Conservation (phyloP, 2,113 vertebrate genomes). For the Sceloporus undulatus region DNA sequence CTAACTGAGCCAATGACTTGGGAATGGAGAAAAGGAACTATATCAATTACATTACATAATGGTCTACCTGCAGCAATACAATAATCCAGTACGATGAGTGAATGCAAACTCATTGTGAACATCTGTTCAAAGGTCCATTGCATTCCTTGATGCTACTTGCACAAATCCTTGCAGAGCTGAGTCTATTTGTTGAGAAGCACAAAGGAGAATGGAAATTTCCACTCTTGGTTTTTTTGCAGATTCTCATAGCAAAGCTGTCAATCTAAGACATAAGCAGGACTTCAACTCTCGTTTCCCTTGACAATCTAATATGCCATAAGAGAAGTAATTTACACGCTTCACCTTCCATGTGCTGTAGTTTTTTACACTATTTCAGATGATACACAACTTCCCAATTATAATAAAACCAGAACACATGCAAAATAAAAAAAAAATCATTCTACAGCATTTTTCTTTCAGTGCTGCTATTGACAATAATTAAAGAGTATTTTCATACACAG, state of each 20-base stretch:
- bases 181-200: conserved; percentile 36
- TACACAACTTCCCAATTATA: conserved; percentile 20
- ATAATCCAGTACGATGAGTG: neutral
- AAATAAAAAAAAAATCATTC: too few species aligned
- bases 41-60: neutral
- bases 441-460: neutral
- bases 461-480: neutral
- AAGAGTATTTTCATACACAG: too few species aligned
- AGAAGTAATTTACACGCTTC: conserved; percentile 3
- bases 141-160: conserved; percentile 32
- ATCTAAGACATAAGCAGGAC: conserved; percentile 16
- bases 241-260: conserved; percentile 41
- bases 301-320: conserved; percentile 13
- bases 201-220: conserved; percentile 62
- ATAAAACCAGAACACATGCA: conserved; percentile 24
- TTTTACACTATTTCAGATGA: conserved; percentile 23
- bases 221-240: conserved; percentile 44
- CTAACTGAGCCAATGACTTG: neutral
- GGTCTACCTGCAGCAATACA: neutral
- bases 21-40: neutral
- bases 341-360: neutral
- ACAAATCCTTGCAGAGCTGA: conserved; percentile 4
- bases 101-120: neutral
- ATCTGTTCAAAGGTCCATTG: neutral
- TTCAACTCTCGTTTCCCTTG: conserved; percentile 45